Evolutionary conservation across 2,888 invertebrate species (phyloP), one percentile per base, ranked within the genome.

Genomic region (Chloromyia formosa): DNA sequence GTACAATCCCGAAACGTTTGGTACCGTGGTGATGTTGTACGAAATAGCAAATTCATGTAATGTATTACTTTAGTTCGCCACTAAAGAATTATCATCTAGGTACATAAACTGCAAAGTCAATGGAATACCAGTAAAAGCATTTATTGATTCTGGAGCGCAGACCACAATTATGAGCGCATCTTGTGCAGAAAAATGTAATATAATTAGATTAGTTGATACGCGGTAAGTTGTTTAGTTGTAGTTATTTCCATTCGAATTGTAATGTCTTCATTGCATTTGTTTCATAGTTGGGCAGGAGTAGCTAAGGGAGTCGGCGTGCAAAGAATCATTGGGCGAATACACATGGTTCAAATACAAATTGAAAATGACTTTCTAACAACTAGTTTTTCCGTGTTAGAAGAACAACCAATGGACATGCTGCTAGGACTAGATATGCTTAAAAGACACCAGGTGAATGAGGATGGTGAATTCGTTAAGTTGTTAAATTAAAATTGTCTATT

Each of bases 341-440:
- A 99, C 85, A 94, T 96, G 93, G 95, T 94, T 9, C 96, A 98
- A 86, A 94, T 99, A 85, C 94, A 98, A 85, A 98, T 99, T 78
- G 97, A 94, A 80, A 92, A 91, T 78, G 95, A 95, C 82, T 97
- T 94, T 84, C 88, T 99, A 56, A 95, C 96, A 1, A 96, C 97
- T 1, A 97, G 97, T 54, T 98, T 99, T 86, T 96, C 97, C 40
- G 96, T 99, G 53, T 88, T 99, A 62, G 95, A 97, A 82, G 94
- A 98, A 80, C 98, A 98, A 84, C 94, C 96, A 0, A 97, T 98
- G 96, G 98, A 99, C 82, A 97, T 99, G 96, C 87, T 99, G 75
- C 88, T 99, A 14, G 99, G 99, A 0, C 88, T 99, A 73, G 98
- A 99, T 82, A 98, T 98, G 97, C 88, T 99, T 0, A 96, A 95